These are phyloP conservation scores for Actinostola sp. DNA, from an alignment of 92 coral and sea anemone species.

Conservation along the genomic window DNA sequence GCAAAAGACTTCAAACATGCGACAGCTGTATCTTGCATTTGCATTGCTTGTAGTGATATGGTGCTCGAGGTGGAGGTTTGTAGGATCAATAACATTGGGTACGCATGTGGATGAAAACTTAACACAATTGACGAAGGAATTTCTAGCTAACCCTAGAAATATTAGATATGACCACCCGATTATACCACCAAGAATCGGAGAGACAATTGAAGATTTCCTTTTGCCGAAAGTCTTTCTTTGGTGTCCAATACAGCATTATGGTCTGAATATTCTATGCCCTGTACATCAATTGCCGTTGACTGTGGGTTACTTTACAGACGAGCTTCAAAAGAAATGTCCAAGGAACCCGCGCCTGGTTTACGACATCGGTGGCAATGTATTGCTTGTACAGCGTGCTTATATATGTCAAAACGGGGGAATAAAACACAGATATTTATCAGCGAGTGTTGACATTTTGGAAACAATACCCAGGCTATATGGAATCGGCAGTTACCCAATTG, in stretches of 20 bases:
- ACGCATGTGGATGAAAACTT: background rate
- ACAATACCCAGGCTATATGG: conserved; percentile 8
- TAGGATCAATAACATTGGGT: too few relatives aligned
- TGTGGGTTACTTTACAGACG: conserved; percentile 40
- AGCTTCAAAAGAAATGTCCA: conserved; percentile 25
- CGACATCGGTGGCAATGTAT: conserved; percentile 51
- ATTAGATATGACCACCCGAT: conserved; percentile 34
- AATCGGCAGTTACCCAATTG: conserved; percentile 1
- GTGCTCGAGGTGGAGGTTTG: too few relatives aligned
- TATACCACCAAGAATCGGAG: conserved; percentile 10
- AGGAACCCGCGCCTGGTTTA: conserved; percentile 62
- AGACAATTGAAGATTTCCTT: background rate
- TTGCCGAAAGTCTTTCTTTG: conserved; percentile 56
- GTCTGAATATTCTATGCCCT: conserved; percentile 43
- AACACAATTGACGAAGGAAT: conserved; percentile 16
- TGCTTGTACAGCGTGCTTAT: conserved; percentile 60
- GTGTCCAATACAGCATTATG: conserved; percentile 61
- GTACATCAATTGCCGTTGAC: conserved; percentile 36
- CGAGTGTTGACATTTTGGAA: conserved; percentile 47
- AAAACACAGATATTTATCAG: conserved; percentile 57
- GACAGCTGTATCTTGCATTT: too few relatives aligned
- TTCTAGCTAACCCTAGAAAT: conserved; percentile 33
- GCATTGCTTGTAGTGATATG: too few relatives aligned
- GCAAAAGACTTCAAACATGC: too few relatives aligned
- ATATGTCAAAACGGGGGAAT: conserved; percentile 27